Percentiles rank a stretch among this genome's conserved stretches.
phyloP scores from a whole-genome alignment of 2,797 vertebrate genomes.

The Adelosebastes latens region DNA sequence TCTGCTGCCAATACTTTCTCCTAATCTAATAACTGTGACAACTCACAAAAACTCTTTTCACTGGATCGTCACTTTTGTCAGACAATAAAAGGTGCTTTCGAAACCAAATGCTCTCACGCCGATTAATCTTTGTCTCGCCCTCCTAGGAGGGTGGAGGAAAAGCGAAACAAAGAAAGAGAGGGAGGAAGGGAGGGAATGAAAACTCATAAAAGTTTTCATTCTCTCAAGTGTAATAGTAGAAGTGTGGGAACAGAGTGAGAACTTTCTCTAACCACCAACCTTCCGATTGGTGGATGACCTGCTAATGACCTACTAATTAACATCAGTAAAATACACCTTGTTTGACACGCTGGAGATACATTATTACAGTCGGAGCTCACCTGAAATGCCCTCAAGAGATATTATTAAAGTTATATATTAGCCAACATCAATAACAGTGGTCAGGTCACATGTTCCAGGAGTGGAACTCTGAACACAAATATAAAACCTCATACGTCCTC shows the following conservation, averaged over 20 bases:
- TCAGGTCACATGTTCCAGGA: background rate
- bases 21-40: background rate
- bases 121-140: background rate
- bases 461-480: background rate
- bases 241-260: conserved; percentile 7
- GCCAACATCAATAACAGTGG: background rate
- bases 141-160: background rate
- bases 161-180: too few relatives aligned
- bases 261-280: background rate
- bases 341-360: background rate
- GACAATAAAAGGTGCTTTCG: background rate
- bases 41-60: background rate
- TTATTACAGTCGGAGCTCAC: background rate
- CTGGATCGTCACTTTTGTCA: background rate
- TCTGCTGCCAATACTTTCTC: background rate
- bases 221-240: conserved; percentile 8
- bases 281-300: too few relatives aligned
- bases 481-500: background rate
- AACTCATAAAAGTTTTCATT: background rate
- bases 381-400: background rate
- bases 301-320: too few relatives aligned
- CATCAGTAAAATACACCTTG: too few relatives aligned
- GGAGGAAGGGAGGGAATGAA: too few relatives aligned
- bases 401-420: background rate
- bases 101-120: background rate